Evolutionary conservation across 2,797 vertebrate genomes (phyloP).

Genomic region (Benthosema pterotum): DNA sequence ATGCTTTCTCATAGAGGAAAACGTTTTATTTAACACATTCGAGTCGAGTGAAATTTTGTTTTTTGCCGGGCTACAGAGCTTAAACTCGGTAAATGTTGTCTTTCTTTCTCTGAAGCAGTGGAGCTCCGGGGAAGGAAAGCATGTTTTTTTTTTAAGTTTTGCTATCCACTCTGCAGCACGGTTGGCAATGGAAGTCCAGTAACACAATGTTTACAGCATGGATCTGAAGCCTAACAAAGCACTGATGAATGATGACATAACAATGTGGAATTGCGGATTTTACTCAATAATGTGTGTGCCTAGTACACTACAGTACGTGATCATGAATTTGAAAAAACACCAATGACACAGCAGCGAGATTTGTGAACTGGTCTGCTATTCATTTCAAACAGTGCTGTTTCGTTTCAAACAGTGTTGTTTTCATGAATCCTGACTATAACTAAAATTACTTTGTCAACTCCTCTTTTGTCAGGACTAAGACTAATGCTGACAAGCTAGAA

Average conservation of each 20-base stretch:
- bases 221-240: constrained; percentile 19
- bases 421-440: too few relatives aligned
- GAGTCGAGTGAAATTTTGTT: constrained; percentile 25
- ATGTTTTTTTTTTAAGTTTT: constrained; percentile 30
- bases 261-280: background rate
- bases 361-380: too few relatives aligned
- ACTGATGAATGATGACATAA: background rate
- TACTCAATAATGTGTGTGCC: constrained; percentile 12
- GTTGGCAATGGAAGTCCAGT: constrained; percentile 3
- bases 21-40: constrained; percentile 27
- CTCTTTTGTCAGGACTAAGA: too few relatives aligned
- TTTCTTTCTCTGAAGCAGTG: constrained; percentile 31
- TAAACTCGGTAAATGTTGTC: constrained; percentile 31
- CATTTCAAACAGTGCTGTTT: too few relatives aligned
- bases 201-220: constrained; percentile 28
- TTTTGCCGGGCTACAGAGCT: constrained; percentile 7
- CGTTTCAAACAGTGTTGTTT: too few relatives aligned
- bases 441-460: too few relatives aligned
- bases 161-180: constrained; percentile 17
- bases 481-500: too few relatives aligned
- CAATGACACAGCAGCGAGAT: too few relatives aligned
- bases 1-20: constrained; percentile 5
- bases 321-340: too few relatives aligned
- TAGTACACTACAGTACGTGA: too few relatives aligned
- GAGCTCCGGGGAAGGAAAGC: constrained; percentile 14